Evolutionary conservation across 2,797 vertebrate genomes (phyloP).

Genomic region (Malacoraja senta): DNA sequence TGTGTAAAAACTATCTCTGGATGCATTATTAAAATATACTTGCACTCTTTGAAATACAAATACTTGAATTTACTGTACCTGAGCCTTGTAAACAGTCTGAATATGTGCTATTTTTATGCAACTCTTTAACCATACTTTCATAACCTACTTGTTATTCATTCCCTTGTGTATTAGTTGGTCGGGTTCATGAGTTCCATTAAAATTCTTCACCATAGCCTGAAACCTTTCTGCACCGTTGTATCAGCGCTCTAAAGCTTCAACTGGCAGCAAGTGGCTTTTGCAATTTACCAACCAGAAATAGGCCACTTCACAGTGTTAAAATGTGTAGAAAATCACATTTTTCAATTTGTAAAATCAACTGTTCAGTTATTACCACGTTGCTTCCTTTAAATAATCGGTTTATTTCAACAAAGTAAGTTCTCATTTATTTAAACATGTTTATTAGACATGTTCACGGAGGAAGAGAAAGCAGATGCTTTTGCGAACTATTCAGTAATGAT

Average conservation of each 20-base stretch:
- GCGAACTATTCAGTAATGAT: background rate
- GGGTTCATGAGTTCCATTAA: conserved; percentile 2
- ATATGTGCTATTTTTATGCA: background rate
- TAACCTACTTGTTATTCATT: conserved; percentile 22
- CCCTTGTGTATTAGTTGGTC: conserved; percentile 5
- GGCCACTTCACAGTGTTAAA: conserved; percentile 23
- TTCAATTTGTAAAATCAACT: background rate
- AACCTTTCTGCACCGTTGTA: background rate
- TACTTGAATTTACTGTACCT: background rate
- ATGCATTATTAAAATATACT: background rate
- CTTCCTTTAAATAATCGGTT: background rate
- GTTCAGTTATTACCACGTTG: no score
- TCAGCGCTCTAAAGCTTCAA: background rate
- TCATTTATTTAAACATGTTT: background rate
- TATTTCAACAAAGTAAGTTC: background rate
- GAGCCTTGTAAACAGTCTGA: background rate
- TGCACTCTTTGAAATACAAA: background rate
- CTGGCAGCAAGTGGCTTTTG: background rate
- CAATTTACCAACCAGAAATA: conserved; percentile 1
- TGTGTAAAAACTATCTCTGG: background rate
- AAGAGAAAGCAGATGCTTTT: background rate
- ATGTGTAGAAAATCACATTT: background rate
- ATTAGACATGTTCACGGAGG: background rate
- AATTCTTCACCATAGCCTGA: background rate
- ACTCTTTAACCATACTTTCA: background rate